phyloP scores from a whole-genome alignment of 2,113 vertebrate genomes.

The Pituophis catenifer region DNA sequence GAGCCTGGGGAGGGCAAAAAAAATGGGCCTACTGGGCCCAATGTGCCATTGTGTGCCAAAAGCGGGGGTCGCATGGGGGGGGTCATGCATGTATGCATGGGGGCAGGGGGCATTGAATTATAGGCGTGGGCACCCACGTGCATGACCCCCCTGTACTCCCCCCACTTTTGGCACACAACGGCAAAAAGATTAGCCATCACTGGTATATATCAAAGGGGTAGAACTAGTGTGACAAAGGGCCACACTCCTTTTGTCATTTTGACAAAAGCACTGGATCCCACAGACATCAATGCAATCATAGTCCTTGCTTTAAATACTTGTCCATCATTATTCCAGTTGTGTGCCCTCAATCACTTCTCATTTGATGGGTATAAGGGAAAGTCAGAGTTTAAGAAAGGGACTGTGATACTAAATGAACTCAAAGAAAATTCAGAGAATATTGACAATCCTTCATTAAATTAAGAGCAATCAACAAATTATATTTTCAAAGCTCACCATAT shows the following conservation, averaged over 20 bases:
- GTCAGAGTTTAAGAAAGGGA: conserved; percentile 38
- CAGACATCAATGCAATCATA: neutral
- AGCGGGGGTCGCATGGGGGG: no score
- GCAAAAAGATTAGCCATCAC: no score
- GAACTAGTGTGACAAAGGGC: neutral
- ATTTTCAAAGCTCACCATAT: conserved; percentile 44
- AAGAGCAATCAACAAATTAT: conserved; percentile 13
- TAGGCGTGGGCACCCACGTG: no score
- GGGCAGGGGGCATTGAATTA: no score
- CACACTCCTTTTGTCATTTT: neutral
- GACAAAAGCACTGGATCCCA: neutral
- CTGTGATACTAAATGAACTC: conserved; percentile 39
- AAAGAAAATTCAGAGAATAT: conserved; percentile 44
- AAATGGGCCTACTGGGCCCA: no score
- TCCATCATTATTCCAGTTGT: neutral
- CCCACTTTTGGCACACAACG: no score
- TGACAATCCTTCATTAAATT: neutral
- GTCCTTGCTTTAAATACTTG: neutral
- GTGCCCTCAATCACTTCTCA: neutral
- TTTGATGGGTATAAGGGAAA: neutral
- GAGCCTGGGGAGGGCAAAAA: no score
- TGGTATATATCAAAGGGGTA: neutral
- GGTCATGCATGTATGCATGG: no score
- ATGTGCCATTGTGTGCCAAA: no score
- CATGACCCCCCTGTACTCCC: no score